These are phyloP conservation scores for Copidosoma aretas DNA, from an alignment of 2,888 invertebrate genomes.

Conservation along the genomic window DNA sequence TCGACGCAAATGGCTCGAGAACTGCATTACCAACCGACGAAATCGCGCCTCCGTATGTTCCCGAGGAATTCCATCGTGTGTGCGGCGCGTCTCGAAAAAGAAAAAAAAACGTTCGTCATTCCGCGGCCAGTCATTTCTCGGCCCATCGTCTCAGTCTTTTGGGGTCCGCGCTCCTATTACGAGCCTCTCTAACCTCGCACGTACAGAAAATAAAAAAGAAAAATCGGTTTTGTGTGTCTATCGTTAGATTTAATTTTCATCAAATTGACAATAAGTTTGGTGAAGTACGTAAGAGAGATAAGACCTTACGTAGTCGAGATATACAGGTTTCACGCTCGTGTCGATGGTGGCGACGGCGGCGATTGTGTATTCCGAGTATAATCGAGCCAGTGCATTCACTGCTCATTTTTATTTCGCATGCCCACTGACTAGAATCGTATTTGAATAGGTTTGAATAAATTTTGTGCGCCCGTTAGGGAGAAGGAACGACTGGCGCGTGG, in stretches of 20 bases:
- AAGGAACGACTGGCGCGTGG: too few relatives aligned
- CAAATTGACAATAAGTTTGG: not conserved
- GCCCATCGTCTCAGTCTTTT: conserved; percentile 7
- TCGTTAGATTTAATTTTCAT: not conserved
- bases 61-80: conserved; percentile 29
- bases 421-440: not conserved
- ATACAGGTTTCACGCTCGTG: not conserved
- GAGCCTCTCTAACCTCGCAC: not conserved
- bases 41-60: not conserved
- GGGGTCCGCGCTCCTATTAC: not conserved
- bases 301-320: not conserved
- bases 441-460: not conserved
- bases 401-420: not conserved
- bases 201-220: too few relatives aligned
- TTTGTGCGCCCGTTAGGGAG: too few relatives aligned
- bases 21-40: conserved; percentile 33
- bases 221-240: not conserved
- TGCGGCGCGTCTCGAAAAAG: conserved; percentile 18
- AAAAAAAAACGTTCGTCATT: conserved; percentile 35
- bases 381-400: not conserved
- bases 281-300: not conserved
- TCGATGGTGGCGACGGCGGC: not conserved
- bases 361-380: not conserved
- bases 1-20: conserved; percentile 3
- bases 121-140: conserved; percentile 11